Percentiles rank a stretch among this genome's conserved stretches.
Conservation (phyloP, 1,140 invertebrate species). For the Trachymyrmex cornetzi region DNA sequence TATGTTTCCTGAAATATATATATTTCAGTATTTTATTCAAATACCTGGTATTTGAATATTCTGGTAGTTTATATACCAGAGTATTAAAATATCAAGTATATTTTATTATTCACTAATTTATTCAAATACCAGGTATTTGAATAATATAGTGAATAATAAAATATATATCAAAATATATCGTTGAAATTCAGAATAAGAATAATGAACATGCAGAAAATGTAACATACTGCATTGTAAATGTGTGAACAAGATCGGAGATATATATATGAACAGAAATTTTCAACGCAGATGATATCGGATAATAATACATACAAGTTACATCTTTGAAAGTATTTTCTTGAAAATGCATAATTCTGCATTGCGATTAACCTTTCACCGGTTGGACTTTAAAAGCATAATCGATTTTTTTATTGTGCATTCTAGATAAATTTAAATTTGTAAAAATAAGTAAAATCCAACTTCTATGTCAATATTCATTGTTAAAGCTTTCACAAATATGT, state of each 20-base stretch:
- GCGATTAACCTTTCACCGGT: no score
- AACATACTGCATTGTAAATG: background rate
- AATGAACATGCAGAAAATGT: background rate
- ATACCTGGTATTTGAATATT: no score
- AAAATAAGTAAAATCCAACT: no score
- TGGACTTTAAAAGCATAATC: no score
- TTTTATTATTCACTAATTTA: background rate
- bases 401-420: no score
- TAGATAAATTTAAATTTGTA: no score
- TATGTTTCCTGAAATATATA: slow-evolving; percentile 5
- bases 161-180: background rate
- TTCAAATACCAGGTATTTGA: slow-evolving; percentile 20
- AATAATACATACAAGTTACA: slow-evolving; percentile 1
- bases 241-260: background rate
- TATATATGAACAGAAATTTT: background rate
- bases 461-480: no score
- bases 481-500: no score
- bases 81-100: no score
- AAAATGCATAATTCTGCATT: background rate
- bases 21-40: background rate
- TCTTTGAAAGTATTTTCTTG: background rate
- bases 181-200: background rate
- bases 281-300: background rate
- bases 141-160: background rate
- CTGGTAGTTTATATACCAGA: no score